A percentile compares a stretch with the other conserved stretches of the same genome.
Evolutionary conservation across 1,140 invertebrate genomes (phyloP).

Genomic region (Physella acuta): DNA sequence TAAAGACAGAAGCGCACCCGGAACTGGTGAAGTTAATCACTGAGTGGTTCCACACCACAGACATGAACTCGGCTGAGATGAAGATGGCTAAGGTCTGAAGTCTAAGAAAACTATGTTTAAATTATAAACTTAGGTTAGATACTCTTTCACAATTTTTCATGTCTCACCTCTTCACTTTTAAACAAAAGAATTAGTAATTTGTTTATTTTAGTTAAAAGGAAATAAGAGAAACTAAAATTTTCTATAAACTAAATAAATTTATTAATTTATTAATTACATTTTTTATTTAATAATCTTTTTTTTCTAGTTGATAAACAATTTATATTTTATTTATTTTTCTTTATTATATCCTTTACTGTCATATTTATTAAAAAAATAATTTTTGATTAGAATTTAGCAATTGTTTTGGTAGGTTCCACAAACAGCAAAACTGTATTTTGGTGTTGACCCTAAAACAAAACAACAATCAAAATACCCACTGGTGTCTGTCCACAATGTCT

Average conservation of each 20-base stretch:
- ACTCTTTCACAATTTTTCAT: too few species aligned
- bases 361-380: not conserved
- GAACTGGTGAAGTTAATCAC: slow-evolving; percentile 67
- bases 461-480: slow-evolving; percentile 66
- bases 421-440: slow-evolving; percentile 56
- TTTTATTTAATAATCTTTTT: too few species aligned
- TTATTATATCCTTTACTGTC: not conserved
- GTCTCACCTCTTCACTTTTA: too few species aligned
- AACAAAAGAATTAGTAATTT: too few species aligned
- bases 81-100: slow-evolving; percentile 63
- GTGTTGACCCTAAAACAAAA: slow-evolving; percentile 41
- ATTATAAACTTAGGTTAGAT: too few species aligned
- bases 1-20: slow-evolving; percentile 65
- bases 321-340: not conserved
- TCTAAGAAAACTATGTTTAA: too few species aligned
- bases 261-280: too few species aligned
- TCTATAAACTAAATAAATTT: too few species aligned
- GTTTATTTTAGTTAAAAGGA: too few species aligned
- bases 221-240: too few species aligned
- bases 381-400: not conserved
- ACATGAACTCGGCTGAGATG: slow-evolving; percentile 62
- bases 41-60: slow-evolving; percentile 55
- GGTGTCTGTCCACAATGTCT: slow-evolving; percentile 73
- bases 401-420: slow-evolving; percentile 53
- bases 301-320: too few species aligned